Conservation (phyloP, 23 tunicate genomes). For the Corella eumyota region DNA sequence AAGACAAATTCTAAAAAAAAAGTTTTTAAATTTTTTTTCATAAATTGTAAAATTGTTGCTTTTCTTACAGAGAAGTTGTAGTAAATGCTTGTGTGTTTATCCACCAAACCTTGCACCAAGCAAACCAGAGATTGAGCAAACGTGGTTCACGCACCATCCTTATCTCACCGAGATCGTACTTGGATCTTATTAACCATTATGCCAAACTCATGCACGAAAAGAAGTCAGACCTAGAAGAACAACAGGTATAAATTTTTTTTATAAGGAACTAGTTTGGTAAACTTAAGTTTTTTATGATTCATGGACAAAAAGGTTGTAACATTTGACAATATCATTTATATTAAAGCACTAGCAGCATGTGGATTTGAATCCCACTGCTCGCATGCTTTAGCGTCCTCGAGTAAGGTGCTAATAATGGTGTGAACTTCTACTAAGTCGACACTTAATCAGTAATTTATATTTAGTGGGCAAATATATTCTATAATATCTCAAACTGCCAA, state of each 20-base stretch:
- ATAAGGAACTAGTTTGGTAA: not conserved
- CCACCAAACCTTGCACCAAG: constrained; percentile 95
- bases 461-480: no score
- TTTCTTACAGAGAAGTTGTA: constrained; percentile 57
- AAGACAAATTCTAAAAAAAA: not conserved
- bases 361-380: no score
- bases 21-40: constrained; percentile 1
- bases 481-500: no score
- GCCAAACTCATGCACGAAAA: constrained; percentile 94
- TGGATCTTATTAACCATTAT: constrained; percentile 90
- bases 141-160: constrained; percentile 76
- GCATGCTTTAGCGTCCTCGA: no score
- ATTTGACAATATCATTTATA: no score
- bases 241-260: constrained; percentile 46
- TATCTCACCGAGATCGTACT: constrained; percentile 81
- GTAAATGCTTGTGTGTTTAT: constrained; percentile 95
- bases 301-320: no score
- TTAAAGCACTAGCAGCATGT: no score
- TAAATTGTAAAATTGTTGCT: not conserved
- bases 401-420: no score
- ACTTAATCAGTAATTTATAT: no score
- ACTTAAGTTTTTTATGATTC: no score
- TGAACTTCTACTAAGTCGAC: no score
- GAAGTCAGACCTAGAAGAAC: constrained; percentile 92
- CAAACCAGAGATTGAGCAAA: constrained; percentile 68